Percentiles rank a stretch among this genome's conserved stretches.
Conservation (phyloP, 2,888 invertebrate genomes). For the Macrostomum cliftonense region DNA sequence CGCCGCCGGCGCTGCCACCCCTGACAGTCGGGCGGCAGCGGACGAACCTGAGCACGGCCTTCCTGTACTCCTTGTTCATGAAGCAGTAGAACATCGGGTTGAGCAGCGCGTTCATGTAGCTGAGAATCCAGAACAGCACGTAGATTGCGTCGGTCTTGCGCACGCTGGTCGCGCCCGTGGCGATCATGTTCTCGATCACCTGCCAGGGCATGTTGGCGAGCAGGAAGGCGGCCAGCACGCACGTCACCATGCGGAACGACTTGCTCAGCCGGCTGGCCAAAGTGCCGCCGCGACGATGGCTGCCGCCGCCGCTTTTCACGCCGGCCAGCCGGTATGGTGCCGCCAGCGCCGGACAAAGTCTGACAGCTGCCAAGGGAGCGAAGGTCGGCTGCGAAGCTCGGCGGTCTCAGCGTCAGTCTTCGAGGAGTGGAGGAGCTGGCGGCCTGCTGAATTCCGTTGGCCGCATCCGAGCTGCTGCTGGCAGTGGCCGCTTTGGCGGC, state of each 20-base stretch:
- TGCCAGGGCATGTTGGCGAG: constrained; percentile 9
- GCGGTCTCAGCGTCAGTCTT: too few relatives aligned
- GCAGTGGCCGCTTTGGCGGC: too few relatives aligned
- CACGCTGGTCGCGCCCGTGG: neutral
- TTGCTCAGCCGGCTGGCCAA: constrained; percentile 3
- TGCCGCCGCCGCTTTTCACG: too few relatives aligned
- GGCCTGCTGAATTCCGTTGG: too few relatives aligned
- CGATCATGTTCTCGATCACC: constrained; percentile 7
- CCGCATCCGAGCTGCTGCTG: too few relatives aligned
- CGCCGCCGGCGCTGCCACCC: too few relatives aligned
- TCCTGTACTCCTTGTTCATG: constrained; percentile 5
- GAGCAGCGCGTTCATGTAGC: constrained; percentile 8
- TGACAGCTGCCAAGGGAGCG: too few relatives aligned
- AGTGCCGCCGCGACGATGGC: too few relatives aligned
- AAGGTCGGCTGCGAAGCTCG: too few relatives aligned
- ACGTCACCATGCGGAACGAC: constrained; percentile 8
- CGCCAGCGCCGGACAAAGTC: too few relatives aligned
- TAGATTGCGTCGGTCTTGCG: constrained; percentile 6
- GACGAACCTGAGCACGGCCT: constrained; percentile 1
- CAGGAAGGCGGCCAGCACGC: constrained; percentile 4
- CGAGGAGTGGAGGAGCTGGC: too few relatives aligned
- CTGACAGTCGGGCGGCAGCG: neutral
- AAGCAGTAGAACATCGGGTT: constrained; percentile 8
- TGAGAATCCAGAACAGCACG: constrained; percentile 6
- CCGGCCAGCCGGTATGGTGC: too few relatives aligned